Evolutionary conservation across 2,888 invertebrate species (phyloP).

Genomic region (Synanthedon vespiformis): DNA sequence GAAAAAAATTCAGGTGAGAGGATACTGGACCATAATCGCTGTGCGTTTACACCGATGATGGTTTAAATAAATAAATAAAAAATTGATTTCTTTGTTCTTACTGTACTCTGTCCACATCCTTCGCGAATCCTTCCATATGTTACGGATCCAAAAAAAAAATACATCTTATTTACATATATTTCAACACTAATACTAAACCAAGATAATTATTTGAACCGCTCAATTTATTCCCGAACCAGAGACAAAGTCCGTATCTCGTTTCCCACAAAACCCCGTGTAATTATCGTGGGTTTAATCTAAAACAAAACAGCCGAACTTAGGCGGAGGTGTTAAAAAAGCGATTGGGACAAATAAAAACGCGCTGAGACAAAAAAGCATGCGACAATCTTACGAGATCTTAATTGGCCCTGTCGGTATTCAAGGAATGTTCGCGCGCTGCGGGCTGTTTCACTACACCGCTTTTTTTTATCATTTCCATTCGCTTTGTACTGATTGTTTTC

Average conservation of each 20-base stretch:
- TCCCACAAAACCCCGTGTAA: conserved; percentile 18
- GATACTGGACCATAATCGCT: too few relatives aligned
- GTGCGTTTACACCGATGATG: too few relatives aligned
- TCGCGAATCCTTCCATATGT: too few relatives aligned
- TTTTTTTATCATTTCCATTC: conserved; percentile 21
- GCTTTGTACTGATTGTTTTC: conserved; percentile 24
- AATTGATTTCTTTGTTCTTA: too few relatives aligned
- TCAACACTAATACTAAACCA: neutral
- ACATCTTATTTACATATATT: too few relatives aligned
- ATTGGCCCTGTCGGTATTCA: conserved; percentile 49
- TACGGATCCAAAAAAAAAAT: too few relatives aligned
- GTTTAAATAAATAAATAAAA: too few relatives aligned
- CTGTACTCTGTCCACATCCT: too few relatives aligned
- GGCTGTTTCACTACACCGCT: conserved; percentile 5
- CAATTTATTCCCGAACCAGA: conserved; percentile 15
- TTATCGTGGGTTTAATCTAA: conserved; percentile 20
- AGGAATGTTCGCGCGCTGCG: conserved; percentile 28
- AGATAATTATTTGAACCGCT: neutral
- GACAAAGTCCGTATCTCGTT: conserved; percentile 24
- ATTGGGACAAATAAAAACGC: conserved; percentile 15
- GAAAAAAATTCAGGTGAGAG: too few relatives aligned
- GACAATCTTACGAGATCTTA: conserved; percentile 63
- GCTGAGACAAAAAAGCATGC: conserved; percentile 9
- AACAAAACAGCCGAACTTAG: conserved; percentile 1
- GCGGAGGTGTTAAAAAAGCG: conserved; percentile 38